These are phyloP conservation scores for Puma concolor DNA, from an alignment of 2,113 vertebrate genomes.

Conservation along the genomic window DNA sequence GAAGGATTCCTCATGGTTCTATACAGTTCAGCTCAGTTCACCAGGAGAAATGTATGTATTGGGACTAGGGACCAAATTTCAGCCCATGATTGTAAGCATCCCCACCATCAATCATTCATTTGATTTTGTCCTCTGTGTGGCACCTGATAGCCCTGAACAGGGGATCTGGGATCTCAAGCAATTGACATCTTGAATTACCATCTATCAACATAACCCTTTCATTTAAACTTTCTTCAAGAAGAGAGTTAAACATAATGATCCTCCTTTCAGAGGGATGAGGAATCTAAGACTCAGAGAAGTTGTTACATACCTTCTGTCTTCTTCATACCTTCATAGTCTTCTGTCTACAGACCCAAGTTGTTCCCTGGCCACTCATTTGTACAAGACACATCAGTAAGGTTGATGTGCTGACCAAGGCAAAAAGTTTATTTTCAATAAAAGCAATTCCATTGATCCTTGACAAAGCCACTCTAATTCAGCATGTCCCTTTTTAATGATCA, in stretches of 20 bases:
- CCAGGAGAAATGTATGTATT: neutral
- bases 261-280: neutral
- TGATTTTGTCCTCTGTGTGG: neutral
- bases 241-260: neutral
- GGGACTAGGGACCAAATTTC: neutral
- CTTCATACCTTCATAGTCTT: neutral
- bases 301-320: neutral
- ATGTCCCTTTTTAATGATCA: constrained; percentile 13
- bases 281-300: neutral
- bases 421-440: neutral
- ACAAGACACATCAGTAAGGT: neutral
- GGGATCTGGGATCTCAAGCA: neutral
- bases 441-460: neutral
- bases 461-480: neutral
- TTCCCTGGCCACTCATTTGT: neutral
- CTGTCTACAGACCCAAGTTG: neutral
- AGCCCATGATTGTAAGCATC: neutral
- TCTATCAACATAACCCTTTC: neutral
- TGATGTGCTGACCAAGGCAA: neutral
- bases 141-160: neutral
- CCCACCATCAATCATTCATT: neutral
- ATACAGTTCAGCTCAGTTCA: neutral
- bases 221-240: neutral
- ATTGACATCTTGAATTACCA: neutral
- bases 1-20: neutral